Percentiles rank a stretch among this genome's conserved stretches.
These are phyloP conservation scores for Apantesis nais DNA, from an alignment of 2,888 invertebrate genomes.

Conservation along the genomic window DNA sequence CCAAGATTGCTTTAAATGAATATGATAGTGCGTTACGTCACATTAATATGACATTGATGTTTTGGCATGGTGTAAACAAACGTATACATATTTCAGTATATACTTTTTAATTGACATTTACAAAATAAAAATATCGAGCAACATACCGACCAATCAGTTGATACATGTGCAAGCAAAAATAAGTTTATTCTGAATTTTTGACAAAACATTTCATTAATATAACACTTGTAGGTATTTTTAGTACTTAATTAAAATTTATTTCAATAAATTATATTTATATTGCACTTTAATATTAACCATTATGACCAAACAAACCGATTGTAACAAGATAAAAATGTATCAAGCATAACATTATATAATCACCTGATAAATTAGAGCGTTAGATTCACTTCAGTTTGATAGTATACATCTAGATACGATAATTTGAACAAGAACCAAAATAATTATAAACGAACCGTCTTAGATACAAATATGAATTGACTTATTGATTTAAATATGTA, in stretches of 20 bases:
- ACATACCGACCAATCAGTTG: background rate
- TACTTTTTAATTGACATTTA: constrained; percentile 42
- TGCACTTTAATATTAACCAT: constrained; percentile 16
- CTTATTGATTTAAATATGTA: constrained; percentile 49
- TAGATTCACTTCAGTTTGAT: constrained; percentile 15
- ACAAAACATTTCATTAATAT: background rate
- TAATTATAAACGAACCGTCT: constrained; percentile 31
- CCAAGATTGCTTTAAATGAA: background rate
- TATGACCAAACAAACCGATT: constrained; percentile 8
- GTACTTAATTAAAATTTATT: constrained; percentile 1
- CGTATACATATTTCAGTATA: constrained; percentile 10
- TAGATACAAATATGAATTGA: constrained; percentile 56
- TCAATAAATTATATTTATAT: constrained; percentile 16
- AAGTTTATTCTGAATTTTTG: constrained; percentile 2
- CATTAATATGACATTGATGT: background rate
- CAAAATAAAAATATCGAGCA: constrained; percentile 11
- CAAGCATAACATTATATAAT: background rate
- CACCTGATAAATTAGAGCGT: background rate
- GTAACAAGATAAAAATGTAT: constrained; percentile 4
- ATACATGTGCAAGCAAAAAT: constrained; percentile 3
- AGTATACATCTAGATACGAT: constrained; percentile 2
- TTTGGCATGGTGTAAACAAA: constrained; percentile 1
- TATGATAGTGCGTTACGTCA: background rate
- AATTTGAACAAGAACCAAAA: constrained; percentile 24
- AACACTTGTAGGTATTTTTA: background rate